Base-by-base conservation (phyloP, 1,140 invertebrate genomes). In the Coboldia fuscipes region DNA sequence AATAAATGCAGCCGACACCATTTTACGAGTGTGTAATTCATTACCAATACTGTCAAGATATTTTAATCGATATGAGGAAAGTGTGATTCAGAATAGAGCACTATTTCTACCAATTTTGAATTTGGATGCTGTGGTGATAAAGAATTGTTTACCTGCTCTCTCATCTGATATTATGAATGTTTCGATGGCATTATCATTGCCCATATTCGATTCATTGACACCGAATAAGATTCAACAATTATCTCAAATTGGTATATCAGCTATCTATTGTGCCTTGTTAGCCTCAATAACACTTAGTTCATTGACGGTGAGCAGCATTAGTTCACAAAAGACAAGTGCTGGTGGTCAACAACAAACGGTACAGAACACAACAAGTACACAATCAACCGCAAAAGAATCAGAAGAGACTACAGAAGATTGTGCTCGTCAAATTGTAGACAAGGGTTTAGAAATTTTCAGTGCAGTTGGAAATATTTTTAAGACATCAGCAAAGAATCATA, bases 121-220 rank as follows among this genome's bases (percentile, higher is more conserved):
- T 34, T 35, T 40, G 17, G 53, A 52, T 31, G 53, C 51, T 14
- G 45, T 41, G 34, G 41, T 40, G 4, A 42, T 56, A 0, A 51
- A 54, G 28, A 45, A 45, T 40, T 45, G 49, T 19, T 41, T 53
- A 41, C 47, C 36, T 45, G 65, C 63, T 41, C 88, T 86, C 20
- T 66, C 84, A 16, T 75, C 75, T 40, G 88, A 93, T 47, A 72
- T 90, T 27, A 74, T 72, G 29, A 72, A 89, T 30, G 72, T 85
- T 23, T 76, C 73, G 45, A 72, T 74, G 41, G 81, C 83, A 2
- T 63, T 90, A 36, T 78, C 77, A 12, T 54, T 93, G 35, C 86
- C 84, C 2, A 70, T 88, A 35, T 51, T 90, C 17, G 86, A 93
- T 54, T 86, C 86, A 0, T 60, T 93, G 30, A 86, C 76, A 4